Evolutionary conservation across 2,113 vertebrate species (phyloP).

Genomic region (Protobothrops mucrosquamatus): DNA sequence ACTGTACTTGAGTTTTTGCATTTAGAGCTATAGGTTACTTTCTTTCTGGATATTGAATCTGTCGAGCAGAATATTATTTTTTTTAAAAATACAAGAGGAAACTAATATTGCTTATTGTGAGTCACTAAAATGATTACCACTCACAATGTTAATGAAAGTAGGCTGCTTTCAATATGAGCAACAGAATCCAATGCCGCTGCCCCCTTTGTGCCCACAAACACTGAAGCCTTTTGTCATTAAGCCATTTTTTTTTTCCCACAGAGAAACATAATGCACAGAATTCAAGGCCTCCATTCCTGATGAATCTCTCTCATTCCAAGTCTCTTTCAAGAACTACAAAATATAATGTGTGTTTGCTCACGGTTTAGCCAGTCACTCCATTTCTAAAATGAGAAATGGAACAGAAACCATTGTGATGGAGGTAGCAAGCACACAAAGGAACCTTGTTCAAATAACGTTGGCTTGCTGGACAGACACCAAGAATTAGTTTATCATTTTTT

Average conservation of each 20-base stretch:
- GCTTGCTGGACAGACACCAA: background rate
- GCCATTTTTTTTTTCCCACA: background rate
- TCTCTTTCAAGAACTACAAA: background rate
- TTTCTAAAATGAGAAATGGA: background rate
- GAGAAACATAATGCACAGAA: background rate
- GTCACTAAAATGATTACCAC: background rate
- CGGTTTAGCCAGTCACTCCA: background rate
- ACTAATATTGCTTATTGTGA: background rate
- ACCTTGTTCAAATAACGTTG: background rate
- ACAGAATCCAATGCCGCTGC: background rate
- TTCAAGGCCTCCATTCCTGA: background rate
- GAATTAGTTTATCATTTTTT: background rate
- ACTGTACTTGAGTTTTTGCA: background rate
- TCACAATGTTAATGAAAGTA: background rate
- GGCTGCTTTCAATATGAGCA: background rate
- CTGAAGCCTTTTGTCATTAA: background rate
- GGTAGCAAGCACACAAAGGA: background rate
- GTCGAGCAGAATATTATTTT: background rate
- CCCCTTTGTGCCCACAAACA: background rate
- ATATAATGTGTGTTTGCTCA: slow-evolving; percentile 18
- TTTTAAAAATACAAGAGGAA: background rate
- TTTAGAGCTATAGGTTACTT: background rate
- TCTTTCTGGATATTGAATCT: background rate
- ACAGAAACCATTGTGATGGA: background rate
- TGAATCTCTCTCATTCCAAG: background rate